Evolutionary conservation across 2,797 vertebrate species (phyloP).

Genomic region (Champsocephalus esox): DNA sequence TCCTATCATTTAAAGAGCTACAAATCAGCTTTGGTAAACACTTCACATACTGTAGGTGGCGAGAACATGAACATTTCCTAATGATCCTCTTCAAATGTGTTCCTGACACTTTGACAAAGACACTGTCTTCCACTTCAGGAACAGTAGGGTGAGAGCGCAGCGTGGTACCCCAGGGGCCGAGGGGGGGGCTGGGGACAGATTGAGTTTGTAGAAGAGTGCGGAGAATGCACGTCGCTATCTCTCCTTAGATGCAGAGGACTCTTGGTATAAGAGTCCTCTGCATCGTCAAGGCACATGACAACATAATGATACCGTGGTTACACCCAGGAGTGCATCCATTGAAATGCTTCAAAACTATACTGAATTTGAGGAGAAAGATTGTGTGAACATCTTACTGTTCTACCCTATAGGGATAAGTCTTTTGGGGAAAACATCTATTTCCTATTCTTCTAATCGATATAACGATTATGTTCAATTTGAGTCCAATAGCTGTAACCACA

Average conservation of each 20-base stretch:
- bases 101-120: constrained; percentile 53
- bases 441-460: background rate
- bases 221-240: constrained; percentile 11
- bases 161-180: too few species aligned
- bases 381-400: too few species aligned
- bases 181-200: too few species aligned
- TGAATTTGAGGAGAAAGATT: too few species aligned
- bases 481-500: too few species aligned
- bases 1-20: constrained; percentile 20
- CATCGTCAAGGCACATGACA: constrained; percentile 10
- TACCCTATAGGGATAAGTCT: too few species aligned
- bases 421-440: background rate
- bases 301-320: background rate
- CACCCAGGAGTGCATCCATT: background rate
- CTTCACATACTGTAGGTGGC: constrained; percentile 4
- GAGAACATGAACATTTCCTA: constrained; percentile 21
- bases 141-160: constrained; percentile 36
- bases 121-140: constrained; percentile 47
- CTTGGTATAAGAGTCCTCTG: constrained; percentile 14
- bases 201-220: too few species aligned
- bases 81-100: constrained; percentile 34
- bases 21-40: constrained; percentile 34
- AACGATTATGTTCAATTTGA: too few species aligned
- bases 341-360: too few species aligned
- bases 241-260: constrained; percentile 18